phyloP scores from a whole-genome alignment of 2,113 vertebrate genomes.

The Tachycineta bicolor region DNA sequence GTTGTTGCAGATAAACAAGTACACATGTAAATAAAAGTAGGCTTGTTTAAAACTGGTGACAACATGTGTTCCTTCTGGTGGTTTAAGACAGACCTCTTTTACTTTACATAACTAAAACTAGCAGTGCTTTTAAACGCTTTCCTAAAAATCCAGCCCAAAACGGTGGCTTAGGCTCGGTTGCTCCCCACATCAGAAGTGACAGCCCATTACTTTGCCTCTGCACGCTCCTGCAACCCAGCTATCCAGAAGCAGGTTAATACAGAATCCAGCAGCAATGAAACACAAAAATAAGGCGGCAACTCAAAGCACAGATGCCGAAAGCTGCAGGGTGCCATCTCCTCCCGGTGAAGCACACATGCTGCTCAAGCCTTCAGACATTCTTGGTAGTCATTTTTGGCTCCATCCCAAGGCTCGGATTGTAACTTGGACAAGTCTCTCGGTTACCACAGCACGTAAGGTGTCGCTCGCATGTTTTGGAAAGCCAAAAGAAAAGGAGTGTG shows the following conservation, averaged over 20 bases:
- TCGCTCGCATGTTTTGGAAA: background rate
- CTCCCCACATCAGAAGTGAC: background rate
- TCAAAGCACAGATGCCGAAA: background rate
- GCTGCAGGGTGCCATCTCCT: background rate
- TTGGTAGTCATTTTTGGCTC: background rate
- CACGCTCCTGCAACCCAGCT: background rate
- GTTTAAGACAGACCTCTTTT: background rate
- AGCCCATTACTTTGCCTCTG: background rate
- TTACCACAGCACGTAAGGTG: background rate
- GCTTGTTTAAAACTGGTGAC: background rate
- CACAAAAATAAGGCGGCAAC: background rate
- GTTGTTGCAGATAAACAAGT: background rate
- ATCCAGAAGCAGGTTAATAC: background rate
- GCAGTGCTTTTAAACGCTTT: background rate
- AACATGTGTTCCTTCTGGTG: background rate
- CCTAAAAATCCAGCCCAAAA: background rate
- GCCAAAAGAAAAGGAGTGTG: background rate
- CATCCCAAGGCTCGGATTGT: background rate
- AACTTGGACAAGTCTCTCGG: background rate
- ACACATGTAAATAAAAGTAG: background rate
- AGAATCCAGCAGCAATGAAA: background rate
- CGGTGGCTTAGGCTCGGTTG: background rate
- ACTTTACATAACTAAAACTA: background rate
- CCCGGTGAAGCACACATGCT: background rate
- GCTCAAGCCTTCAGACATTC: background rate